These are phyloP conservation scores for Adela reaumurella DNA, from an alignment of 2,888 invertebrate species.

Conservation along the genomic window DNA sequence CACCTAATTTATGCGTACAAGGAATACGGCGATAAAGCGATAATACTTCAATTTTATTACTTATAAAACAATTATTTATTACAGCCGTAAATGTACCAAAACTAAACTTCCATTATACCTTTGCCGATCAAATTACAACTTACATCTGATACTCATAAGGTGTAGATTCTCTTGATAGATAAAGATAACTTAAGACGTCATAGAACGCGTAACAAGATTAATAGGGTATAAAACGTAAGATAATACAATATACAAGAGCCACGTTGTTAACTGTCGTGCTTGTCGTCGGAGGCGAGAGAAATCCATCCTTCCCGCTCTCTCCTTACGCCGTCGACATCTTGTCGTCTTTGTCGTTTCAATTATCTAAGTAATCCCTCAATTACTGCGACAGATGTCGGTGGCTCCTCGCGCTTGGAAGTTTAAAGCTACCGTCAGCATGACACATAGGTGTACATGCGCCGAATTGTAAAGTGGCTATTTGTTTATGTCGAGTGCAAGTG, in stretches of 20 bases:
- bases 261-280: constrained; percentile 60
- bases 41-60: constrained; percentile 42
- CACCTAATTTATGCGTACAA: background rate
- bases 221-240: constrained; percentile 56
- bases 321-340: constrained; percentile 27
- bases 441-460: too few relatives aligned
- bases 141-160: background rate
- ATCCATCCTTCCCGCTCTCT: constrained; percentile 27
- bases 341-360: constrained; percentile 61
- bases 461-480: too few relatives aligned
- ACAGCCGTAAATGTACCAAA: constrained; percentile 17
- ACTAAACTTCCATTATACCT: background rate
- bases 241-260: constrained; percentile 63
- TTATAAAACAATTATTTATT: constrained; percentile 53
- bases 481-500: too few relatives aligned
- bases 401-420: constrained; percentile 47
- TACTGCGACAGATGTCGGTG: constrained; percentile 60
- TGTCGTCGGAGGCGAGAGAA: constrained; percentile 32
- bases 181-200: background rate
- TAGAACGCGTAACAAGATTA: constrained; percentile 42
- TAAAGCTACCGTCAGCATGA: constrained; percentile 45
- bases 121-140: background rate
- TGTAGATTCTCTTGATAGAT: background rate
- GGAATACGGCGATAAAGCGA: constrained; percentile 20
- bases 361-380: constrained; percentile 67